phyloP scores from a whole-genome alignment of 1,140 invertebrate species.

The Oreohelix idahoensis region DNA sequence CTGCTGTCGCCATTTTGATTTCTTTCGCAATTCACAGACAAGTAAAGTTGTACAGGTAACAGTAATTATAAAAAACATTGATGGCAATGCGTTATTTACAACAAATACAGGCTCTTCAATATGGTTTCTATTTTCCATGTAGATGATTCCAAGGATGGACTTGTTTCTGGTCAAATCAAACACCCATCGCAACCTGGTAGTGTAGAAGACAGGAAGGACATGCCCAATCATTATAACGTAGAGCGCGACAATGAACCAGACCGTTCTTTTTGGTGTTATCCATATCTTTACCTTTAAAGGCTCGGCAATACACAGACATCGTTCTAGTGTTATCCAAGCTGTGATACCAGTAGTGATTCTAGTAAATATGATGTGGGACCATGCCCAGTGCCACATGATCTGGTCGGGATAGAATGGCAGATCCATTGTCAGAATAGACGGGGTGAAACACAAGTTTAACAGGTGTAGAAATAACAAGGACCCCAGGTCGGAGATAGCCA shows the following conservation, averaged over 20 bases:
- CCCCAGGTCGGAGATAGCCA: not conserved
- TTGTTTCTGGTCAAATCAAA: not conserved
- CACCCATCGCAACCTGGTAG: not conserved
- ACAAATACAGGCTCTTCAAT: not conserved
- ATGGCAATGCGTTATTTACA: not conserved
- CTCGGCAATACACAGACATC: not conserved
- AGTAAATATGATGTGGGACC: not conserved
- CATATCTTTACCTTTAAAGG: not conserved
- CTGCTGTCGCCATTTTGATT: conserved; percentile 3
- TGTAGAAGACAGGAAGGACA: not conserved
- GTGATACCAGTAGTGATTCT: not conserved
- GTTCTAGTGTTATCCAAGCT: not conserved
- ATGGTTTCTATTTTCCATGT: not conserved
- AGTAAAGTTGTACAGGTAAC: not conserved
- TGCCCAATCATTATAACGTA: not conserved
- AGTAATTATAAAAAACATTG: not conserved
- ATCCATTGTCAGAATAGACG: not conserved
- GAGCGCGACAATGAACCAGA: not conserved
- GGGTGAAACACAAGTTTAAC: conserved; percentile 4
- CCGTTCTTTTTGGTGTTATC: not conserved
- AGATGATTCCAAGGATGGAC: not conserved
- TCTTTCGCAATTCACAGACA: not conserved
- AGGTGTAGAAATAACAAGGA: not conserved
- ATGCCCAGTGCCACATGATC: not conserved
- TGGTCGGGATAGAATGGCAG: not conserved